Evolutionary conservation across 2,888 invertebrate species (phyloP).

Genomic region (Perizoma affinitatum): DNA sequence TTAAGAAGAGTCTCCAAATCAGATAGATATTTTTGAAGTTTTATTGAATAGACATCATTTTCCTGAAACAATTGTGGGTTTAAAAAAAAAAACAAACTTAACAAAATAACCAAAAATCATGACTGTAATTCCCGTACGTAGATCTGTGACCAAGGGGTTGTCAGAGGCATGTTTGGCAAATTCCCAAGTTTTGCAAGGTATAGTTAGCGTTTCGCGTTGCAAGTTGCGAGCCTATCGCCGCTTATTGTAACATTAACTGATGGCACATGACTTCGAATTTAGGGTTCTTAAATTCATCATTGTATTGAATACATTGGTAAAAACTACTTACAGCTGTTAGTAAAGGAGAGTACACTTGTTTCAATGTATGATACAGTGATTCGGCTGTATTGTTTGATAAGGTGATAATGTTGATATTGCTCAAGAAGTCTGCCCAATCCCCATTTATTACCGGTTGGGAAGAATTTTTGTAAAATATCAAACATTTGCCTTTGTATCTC

Average conservation of each 20-base stretch:
- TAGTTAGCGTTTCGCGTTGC: no score
- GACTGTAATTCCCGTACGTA: no score
- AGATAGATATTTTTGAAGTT: slow-evolving; percentile 70
- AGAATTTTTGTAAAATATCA: slow-evolving; percentile 73
- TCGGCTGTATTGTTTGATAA: slow-evolving; percentile 66
- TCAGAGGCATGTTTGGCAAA: no score
- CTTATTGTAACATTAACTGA: no score
- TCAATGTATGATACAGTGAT: slow-evolving; percentile 72
- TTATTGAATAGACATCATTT: slow-evolving; percentile 68
- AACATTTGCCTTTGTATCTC: slow-evolving; percentile 57
- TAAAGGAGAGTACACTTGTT: slow-evolving; percentile 73
- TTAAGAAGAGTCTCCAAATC: slow-evolving; percentile 73
- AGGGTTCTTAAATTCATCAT: no score
- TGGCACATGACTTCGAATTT: no score
- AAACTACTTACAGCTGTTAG: slow-evolving; percentile 59
- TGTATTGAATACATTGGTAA: no score
- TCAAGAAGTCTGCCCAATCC: slow-evolving; percentile 47
- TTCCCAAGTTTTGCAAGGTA: no score
- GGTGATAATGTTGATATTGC: slow-evolving; percentile 68
- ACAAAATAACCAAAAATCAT: no score
- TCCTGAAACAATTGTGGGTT: slow-evolving; percentile 55
- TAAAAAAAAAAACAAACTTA: not conserved
- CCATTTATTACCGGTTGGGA: slow-evolving; percentile 54
- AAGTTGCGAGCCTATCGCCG: no score
- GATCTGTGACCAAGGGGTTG: no score